Evolutionary conservation across 2,888 invertebrate genomes (phyloP), one percentile per base, ranked within the genome.

Genomic region (Agriopis marginaria): DNA sequence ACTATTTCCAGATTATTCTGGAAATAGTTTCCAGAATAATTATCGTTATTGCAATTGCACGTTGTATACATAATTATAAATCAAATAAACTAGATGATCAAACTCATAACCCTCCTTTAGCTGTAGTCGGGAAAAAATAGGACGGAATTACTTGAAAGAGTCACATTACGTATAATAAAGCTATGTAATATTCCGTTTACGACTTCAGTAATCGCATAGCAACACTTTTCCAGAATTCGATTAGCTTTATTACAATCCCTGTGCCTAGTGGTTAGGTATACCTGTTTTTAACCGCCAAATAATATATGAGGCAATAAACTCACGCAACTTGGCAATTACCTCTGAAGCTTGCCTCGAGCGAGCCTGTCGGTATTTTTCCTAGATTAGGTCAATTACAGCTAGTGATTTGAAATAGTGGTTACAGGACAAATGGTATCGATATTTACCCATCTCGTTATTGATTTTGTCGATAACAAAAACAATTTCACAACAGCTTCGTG

Each of bases 291-390:
- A 81, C 81, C 80, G 70, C 76, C 64, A 67, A 73, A 78, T 72
- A 58, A 82, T 80, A 81, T 79, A 79, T 76, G 76, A 75, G 68
- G 77, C 74, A 77, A 77, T 78, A 73, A 71, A 64, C 72, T 58
- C 85, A 85, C 86, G 86, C 84, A 78, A 86, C 79, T 73, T 55
- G 23, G 71, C 80, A 70, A 86, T 86, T 84, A 86, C 68, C 42
- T 14, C 17, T 59, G 12, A 59, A 62, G 42, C 53, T 63, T 39
- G 60, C 42, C 7, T 63, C 9, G 44, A 40, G 32, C 45, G 47
- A 58, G 50, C 12, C 17, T 40, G n/a, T 63, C 14, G 63, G 55
- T 55, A 23, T 68, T 68, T 65, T 68, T 42, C n/a, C 55, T 32
- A 60, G 60, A 60, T 64, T 64, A 54, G 50, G 4, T 59, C 59